Evolutionary conservation across 2,797 vertebrate species (phyloP), one percentile per base, ranked within the genome.

Genomic region (Eulemur albifrons): DNA sequence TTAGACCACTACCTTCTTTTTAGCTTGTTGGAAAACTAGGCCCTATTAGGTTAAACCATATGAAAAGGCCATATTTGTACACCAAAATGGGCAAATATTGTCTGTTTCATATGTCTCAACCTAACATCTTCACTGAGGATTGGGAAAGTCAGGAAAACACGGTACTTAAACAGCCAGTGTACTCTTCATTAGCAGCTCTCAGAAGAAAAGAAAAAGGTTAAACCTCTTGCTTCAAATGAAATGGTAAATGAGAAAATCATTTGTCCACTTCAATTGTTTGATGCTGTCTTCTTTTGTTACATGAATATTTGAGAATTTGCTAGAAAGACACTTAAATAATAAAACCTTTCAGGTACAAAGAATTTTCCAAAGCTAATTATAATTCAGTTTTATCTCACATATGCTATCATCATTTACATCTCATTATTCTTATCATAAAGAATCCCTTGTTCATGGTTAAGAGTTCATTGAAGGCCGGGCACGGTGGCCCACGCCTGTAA

Each of bases 301-400:
- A 52, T 43, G 61, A 91, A 72, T 88, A 90, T 45, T 25, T 48
- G 79, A n/a, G 23, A 38, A 20, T 76, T 57, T 91, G 38, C 80
- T 63, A 70, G 67, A 87, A 83, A 76, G 50, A 40, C 32, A 43
- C 35, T 89, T 79, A 95, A 88, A 93, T n/a, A 67, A 90, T 88
- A 76, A 88, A 94, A 91, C 6, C 59, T 50, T 83, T n/a, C 52
- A 45, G 43, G 79, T 85, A 89, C 81, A 95, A 94, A 95, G 11
- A 80, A 86, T 86, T 97, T 88, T 69, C 76, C 40, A 23, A 73
- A 67, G 54, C 23, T 38, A 45, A 40, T 82, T 77, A 81, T 48
- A 57, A 73, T 40, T 73, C 17, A 25, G 32, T 86, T 96, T 87
- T 89, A 18, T 43, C 50, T 57, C 67, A 63, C 40, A 81, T 23